phyloP scores from a whole-genome alignment of 2,888 invertebrate genomes.

The Eristalis pertinax region DNA sequence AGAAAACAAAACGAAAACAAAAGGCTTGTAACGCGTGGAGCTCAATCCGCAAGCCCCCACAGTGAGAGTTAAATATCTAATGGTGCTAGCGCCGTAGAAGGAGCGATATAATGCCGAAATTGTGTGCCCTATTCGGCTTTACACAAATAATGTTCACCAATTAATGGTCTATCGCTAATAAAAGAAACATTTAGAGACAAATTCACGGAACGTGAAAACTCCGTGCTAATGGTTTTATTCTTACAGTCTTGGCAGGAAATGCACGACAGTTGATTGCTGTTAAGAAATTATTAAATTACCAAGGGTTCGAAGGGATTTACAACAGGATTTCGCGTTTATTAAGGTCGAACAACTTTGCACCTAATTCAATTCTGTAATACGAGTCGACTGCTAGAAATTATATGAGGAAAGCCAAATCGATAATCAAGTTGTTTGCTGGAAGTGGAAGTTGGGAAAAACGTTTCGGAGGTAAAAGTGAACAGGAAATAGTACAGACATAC shows the following conservation, averaged over 20 bases:
- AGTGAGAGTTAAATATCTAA: slow-evolving; percentile 14
- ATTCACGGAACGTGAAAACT: slow-evolving; percentile 27
- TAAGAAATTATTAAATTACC: not conserved
- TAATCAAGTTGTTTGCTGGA: not conserved
- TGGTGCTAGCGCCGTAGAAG: slow-evolving; percentile 25
- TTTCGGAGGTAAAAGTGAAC: not conserved
- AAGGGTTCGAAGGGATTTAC: not conserved
- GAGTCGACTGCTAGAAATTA: not conserved
- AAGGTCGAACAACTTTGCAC: not conserved
- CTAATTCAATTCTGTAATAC: not conserved
- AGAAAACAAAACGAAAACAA: not conserved
- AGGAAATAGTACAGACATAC: not conserved
- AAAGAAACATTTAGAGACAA: slow-evolving; percentile 31
- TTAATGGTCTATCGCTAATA: slow-evolving; percentile 40
- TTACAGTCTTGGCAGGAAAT: slow-evolving; percentile 6
- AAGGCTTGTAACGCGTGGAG: not conserved
- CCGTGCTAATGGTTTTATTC: slow-evolving; percentile 11
- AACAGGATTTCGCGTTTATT: not conserved
- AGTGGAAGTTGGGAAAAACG: not conserved
- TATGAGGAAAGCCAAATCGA: not conserved
- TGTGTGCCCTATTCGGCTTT: slow-evolving; percentile 21
- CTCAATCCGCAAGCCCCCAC: not conserved
- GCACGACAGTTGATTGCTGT: not conserved
- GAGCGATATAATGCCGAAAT: slow-evolving; percentile 29
- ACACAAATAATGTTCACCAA: slow-evolving; percentile 38